Percentiles rank a stretch among this genome's conserved stretches.
These are phyloP conservation scores for Echinops telfairi DNA, from an alignment of 2,113 vertebrate species.

Conservation along the genomic window DNA sequence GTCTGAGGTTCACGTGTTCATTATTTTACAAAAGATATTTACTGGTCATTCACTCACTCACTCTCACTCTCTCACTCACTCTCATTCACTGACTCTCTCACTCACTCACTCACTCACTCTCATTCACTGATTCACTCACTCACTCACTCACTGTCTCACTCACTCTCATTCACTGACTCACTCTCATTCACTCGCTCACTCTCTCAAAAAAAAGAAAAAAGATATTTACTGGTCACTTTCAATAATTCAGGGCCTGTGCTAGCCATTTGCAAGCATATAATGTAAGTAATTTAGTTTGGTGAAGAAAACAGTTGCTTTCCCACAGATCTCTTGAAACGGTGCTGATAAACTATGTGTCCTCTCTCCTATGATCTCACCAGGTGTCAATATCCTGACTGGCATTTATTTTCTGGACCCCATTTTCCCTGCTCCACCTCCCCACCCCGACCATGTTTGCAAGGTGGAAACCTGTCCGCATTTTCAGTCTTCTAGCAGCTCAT, in stretches of 20 bases:
- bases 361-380: slow-evolving; percentile 44
- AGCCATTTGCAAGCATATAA: slow-evolving; percentile 58
- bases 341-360: slow-evolving; percentile 53
- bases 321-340: slow-evolving; percentile 57
- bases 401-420: slow-evolving; percentile 54
- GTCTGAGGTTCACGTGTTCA: background rate
- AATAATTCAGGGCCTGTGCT: slow-evolving; percentile 42
- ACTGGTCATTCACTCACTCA: too few species aligned
- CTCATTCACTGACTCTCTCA: too few species aligned
- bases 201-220: too few species aligned
- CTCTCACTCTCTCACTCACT: too few species aligned
- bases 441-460: slow-evolving; percentile 44
- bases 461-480: slow-evolving; percentile 66
- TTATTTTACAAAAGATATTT: slow-evolving; percentile 16
- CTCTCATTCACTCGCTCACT: too few species aligned
- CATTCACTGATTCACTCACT: too few species aligned
- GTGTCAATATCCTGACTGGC: slow-evolving; percentile 57
- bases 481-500: slow-evolving; percentile 20
- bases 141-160: too few species aligned
- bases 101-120: too few species aligned
- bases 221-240: background rate
- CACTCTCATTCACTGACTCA: too few species aligned
- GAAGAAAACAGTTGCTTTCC: slow-evolving; percentile 38
- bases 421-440: background rate
- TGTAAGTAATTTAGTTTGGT: slow-evolving; percentile 59